Evolutionary conservation across 2,113 vertebrate species (phyloP).

Genomic region (Amphiprion ocellaris): DNA sequence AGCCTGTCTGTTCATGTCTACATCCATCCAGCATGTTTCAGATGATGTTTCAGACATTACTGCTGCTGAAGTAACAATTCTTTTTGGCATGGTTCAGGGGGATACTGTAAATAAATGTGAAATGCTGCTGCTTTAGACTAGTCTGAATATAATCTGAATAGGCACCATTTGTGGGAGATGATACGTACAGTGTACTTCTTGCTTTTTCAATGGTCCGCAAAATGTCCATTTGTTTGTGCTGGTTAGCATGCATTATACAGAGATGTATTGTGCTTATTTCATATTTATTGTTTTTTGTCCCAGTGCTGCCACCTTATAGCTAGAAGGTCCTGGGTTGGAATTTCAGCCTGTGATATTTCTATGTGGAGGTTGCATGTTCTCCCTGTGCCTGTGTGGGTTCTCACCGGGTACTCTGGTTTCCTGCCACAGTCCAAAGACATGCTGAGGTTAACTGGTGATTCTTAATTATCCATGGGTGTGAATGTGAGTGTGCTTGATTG

Average conservation of each 20-base stretch:
- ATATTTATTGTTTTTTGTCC: too few relatives aligned
- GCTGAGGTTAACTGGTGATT: too few relatives aligned
- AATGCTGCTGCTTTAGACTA: slow-evolving; percentile 29
- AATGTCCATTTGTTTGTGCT: background rate
- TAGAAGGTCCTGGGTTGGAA: too few relatives aligned
- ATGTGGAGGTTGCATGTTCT: too few relatives aligned
- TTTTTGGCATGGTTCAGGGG: slow-evolving; percentile 19
- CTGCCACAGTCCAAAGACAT: too few relatives aligned
- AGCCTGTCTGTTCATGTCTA: background rate
- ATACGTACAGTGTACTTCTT: background rate
- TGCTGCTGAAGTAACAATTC: background rate
- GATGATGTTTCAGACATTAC: background rate
- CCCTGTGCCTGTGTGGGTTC: too few relatives aligned
- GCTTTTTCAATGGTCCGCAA: background rate
- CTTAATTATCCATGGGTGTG: too few relatives aligned
- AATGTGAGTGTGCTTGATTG: too few relatives aligned
- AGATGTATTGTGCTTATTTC: background rate
- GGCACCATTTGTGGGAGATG: slow-evolving; percentile 29
- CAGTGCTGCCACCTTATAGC: too few relatives aligned
- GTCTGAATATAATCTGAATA: slow-evolving; percentile 20
- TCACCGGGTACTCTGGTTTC: too few relatives aligned
- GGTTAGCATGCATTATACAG: background rate
- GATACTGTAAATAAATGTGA: slow-evolving; percentile 52
- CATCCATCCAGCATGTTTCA: slow-evolving; percentile 8
- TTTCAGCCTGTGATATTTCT: too few relatives aligned